Conservation (phyloP, 1,140 invertebrate species). For the Mycetomoellerius zeteki region DNA sequence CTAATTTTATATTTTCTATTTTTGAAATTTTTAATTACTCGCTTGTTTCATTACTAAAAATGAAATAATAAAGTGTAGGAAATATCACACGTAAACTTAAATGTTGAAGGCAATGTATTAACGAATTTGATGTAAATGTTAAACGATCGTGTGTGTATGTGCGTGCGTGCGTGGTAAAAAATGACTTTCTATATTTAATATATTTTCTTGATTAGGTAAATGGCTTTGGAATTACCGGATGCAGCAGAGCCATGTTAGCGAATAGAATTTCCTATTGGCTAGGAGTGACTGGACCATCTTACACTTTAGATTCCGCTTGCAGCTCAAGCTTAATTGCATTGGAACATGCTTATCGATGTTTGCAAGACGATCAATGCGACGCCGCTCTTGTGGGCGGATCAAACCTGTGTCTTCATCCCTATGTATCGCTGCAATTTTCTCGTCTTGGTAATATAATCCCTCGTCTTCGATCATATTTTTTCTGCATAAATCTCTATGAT, state of each 20-base stretch:
- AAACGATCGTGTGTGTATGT: background rate
- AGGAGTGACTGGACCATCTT: conserved; percentile 92
- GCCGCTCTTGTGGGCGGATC: conserved; percentile 95
- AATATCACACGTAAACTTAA: background rate
- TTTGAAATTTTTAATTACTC: background rate
- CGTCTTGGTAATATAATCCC: conserved; percentile 80
- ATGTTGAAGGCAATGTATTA: background rate
- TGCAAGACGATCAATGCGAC: conserved; percentile 93
- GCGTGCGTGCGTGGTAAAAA: background rate
- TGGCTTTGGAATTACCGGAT: conserved; percentile 88
- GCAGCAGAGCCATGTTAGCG: conserved; percentile 96
- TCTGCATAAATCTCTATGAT: background rate
- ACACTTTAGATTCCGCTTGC: conserved; percentile 95
- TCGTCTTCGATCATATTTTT: background rate
- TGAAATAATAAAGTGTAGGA: background rate
- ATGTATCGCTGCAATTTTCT: conserved; percentile 93
- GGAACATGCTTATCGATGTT: conserved; percentile 93
- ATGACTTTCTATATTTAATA: background rate
- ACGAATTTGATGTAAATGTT: background rate
- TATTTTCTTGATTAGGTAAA: conserved; percentile 78
- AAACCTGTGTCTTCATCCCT: conserved; percentile 95
- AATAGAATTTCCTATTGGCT: conserved; percentile 95
- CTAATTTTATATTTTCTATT: background rate
- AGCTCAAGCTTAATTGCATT: conserved; percentile 95
- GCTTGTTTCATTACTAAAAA: background rate